Percentiles rank a stretch among this genome's conserved stretches.
Conservation (phyloP, 2,797 vertebrate genomes). For the Glyptemys insculpta region DNA sequence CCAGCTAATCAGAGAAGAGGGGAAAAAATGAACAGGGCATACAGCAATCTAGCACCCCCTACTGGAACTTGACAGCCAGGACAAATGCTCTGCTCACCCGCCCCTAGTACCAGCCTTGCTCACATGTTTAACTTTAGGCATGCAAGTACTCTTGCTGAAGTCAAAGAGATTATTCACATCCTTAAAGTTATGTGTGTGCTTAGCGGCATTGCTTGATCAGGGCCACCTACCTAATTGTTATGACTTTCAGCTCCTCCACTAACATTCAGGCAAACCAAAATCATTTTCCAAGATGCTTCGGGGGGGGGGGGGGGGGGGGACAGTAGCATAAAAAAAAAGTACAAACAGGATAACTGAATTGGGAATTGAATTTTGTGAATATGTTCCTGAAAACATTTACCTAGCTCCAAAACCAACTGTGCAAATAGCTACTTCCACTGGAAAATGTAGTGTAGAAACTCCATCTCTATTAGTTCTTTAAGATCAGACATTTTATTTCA, state of each 20-base stretch:
- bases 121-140: not conserved
- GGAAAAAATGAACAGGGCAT: not conserved
- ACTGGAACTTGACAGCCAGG: not conserved
- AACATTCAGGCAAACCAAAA: not conserved
- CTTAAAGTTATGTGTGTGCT: not conserved
- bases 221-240: not conserved
- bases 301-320: rapidly evolving
- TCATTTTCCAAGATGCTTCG: rapidly evolving
- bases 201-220: not conserved
- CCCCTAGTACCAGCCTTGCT: not conserved
- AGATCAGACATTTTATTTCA: not conserved
- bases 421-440: not conserved
- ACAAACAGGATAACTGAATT: not conserved
- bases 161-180: not conserved
- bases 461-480: not conserved
- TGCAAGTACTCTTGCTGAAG: not conserved
- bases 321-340: not conserved
- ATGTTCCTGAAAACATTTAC: not conserved
- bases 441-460: not conserved
- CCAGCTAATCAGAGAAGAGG: not conserved
- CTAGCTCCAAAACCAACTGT: not conserved
- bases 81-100: not conserved
- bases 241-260: not conserved
- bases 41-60: not conserved
- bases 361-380: not conserved